Evolutionary conservation across 2,113 vertebrate genomes (phyloP).

Genomic region (Shinisaurus crocodilurus): DNA sequence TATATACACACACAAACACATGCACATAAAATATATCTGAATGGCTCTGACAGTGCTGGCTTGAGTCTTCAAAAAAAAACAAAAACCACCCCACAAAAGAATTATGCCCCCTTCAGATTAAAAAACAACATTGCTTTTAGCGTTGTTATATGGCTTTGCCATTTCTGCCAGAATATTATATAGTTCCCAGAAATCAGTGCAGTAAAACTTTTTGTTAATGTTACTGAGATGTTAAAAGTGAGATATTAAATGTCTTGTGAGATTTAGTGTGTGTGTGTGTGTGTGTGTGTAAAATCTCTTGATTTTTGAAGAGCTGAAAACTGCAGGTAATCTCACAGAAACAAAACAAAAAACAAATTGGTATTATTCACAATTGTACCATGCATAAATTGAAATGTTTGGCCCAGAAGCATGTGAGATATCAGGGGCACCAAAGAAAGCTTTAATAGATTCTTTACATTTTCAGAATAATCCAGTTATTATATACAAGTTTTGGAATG

Average conservation of each 20-base stretch:
- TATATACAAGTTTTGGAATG: too few relatives aligned
- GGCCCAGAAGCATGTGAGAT: not conserved
- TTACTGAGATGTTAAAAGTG: not conserved
- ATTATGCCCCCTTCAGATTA: not conserved
- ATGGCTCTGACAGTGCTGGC: not conserved
- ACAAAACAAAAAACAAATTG: not conserved
- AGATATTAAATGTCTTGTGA: not conserved
- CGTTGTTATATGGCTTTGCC: not conserved
- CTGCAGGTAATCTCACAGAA: not conserved
- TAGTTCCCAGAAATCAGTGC: slow-evolving; percentile 1
- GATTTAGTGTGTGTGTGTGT: not conserved
- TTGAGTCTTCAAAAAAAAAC: not conserved
- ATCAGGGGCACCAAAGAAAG: not conserved
- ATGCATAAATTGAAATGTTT: not conserved
- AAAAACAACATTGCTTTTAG: not conserved
- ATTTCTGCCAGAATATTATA: slow-evolving; percentile 5
- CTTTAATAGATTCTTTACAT: too few relatives aligned
- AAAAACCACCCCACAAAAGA: too few relatives aligned
- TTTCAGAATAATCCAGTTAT: too few relatives aligned
- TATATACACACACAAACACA: too few relatives aligned
- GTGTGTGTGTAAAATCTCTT: not conserved
- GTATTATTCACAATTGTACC: not conserved
- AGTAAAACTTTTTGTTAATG: not conserved
- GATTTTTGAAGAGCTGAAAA: not conserved
- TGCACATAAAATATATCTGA: not conserved